Evolutionary conservation across 1,140 invertebrate genomes (phyloP), one percentile per base, ranked within the genome.

Genomic region (Drosophila trapezifrons): DNA sequence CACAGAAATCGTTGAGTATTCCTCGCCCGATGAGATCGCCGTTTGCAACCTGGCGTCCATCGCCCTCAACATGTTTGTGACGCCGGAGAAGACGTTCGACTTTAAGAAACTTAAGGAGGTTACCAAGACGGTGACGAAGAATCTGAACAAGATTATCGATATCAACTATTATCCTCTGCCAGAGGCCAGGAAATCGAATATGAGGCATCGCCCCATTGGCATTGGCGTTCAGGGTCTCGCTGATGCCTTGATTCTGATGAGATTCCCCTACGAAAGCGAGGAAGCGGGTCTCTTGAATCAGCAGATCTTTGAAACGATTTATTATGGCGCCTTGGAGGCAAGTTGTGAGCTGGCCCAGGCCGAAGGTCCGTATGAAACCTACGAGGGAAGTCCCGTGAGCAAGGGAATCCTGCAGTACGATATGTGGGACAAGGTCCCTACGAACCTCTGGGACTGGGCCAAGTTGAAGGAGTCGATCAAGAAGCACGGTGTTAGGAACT

Each of bases 1-100:
- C 91, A 99, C 99, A 1, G 99, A 99, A 94, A 98, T 99, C 87
- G 95, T 99, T 2, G 96, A 99, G 92, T 99, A 99, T 91, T 97
- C 96, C 13, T 95, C 96, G 40, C 93, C 95, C 3, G 97, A 99
- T 93, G 98, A 99, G 94, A 95, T 99, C 35, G 99, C 98, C 27
- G 99, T 99, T 0, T 99, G 99, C 92, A 99, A 99, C 94, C 94
- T 99, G 84, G 99, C 98, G 2, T 99, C 99, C 0, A 97, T 99
- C 77, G 98, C 99, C n/a, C 93, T 99, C 0, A 99, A 98, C 91
- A 97, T 97, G 95, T 99, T 97, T 93, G 97, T 99, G 0, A 96
- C 95, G 66, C 94, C 95, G 52, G 93, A 93, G 38, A 95, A 95
- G 84, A 96, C 94, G 0, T 99, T 96, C 90, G 97, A 99, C 92